A percentile compares a stretch with the other conserved stretches of the same genome.
phyloP scores from a whole-genome alignment of 1,140 invertebrate species.

The Neocloeon triangulifer region DNA sequence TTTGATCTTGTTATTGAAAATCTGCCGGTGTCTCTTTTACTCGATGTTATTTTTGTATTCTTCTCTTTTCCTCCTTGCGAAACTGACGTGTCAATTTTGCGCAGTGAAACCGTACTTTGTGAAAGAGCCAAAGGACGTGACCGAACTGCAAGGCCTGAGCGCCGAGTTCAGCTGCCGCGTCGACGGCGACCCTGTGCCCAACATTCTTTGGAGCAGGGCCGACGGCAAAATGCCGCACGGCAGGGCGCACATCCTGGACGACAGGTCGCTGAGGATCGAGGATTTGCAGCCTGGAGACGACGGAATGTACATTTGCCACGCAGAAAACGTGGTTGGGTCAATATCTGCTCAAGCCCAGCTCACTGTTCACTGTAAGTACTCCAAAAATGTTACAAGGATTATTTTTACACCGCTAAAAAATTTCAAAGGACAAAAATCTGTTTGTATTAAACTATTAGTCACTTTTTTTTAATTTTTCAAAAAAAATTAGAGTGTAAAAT shows the following conservation, averaged over 20 bases:
- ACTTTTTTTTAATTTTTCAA: too few relatives aligned
- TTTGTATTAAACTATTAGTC: too few relatives aligned
- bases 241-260: conserved; percentile 44
- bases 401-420: conserved; percentile 1
- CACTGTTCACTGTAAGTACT: conserved; percentile 47
- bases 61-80: background rate
- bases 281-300: conserved; percentile 51
- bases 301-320: conserved; percentile 60
- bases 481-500: too few relatives aligned
- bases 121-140: conserved; percentile 62
- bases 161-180: conserved; percentile 75
- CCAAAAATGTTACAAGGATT: background rate
- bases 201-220: conserved; percentile 73
- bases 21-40: background rate
- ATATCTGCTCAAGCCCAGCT: conserved; percentile 48
- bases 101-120: conserved; percentile 75
- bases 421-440: background rate
- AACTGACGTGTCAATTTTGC: conserved; percentile 15
- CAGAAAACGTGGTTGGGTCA: conserved; percentile 51
- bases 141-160: conserved; percentile 50
- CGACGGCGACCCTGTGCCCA: conserved; percentile 70
- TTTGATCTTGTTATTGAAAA: background rate
- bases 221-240: conserved; percentile 60
- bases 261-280: conserved; percentile 50
- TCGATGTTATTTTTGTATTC: background rate